Percentiles rank a stretch among this genome's conserved stretches.
These are phyloP conservation scores for Lontra canadensis DNA, from an alignment of 2,113 vertebrate genomes.

Conservation along the genomic window DNA sequence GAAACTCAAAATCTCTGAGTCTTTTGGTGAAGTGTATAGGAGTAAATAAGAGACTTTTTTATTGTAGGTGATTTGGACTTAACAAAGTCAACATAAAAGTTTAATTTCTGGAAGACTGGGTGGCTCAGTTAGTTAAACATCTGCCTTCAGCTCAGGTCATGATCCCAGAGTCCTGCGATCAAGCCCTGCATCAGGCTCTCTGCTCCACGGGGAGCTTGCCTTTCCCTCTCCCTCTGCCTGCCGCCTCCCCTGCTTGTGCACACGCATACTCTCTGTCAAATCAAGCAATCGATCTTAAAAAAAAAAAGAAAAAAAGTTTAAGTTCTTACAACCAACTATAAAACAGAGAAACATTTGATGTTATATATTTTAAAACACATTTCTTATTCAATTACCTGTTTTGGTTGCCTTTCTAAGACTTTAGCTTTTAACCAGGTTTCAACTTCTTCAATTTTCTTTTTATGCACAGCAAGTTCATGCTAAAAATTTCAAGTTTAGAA, in stretches of 20 bases:
- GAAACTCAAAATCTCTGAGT: not conserved
- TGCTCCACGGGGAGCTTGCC: not conserved
- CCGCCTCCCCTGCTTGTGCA: too few species aligned
- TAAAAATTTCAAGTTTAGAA: conserved; percentile 72
- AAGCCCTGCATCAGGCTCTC: not conserved
- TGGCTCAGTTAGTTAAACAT: not conserved
- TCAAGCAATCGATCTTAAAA: not conserved
- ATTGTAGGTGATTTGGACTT: not conserved
- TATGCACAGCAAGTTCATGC: conserved; percentile 95
- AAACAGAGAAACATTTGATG: not conserved
- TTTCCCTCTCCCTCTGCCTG: not conserved
- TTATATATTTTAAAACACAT: not conserved
- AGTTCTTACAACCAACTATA: not conserved
- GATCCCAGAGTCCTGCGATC: not conserved
- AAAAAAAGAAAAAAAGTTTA: conserved; percentile 32
- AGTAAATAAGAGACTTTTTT: not conserved
- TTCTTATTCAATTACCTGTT: conserved; percentile 85
- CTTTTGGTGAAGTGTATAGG: not conserved
- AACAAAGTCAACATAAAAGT: not conserved
- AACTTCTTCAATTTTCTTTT: conserved; percentile 97
- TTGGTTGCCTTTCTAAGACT: conserved; percentile 76
- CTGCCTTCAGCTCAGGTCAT: not conserved
- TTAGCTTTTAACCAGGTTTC: conserved; percentile 92
- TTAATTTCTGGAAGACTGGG: not conserved
- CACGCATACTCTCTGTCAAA: not conserved